These are phyloP conservation scores for Cyclargus thomasi DNA, from an alignment of 1,140 invertebrate species.

Conservation along the genomic window DNA sequence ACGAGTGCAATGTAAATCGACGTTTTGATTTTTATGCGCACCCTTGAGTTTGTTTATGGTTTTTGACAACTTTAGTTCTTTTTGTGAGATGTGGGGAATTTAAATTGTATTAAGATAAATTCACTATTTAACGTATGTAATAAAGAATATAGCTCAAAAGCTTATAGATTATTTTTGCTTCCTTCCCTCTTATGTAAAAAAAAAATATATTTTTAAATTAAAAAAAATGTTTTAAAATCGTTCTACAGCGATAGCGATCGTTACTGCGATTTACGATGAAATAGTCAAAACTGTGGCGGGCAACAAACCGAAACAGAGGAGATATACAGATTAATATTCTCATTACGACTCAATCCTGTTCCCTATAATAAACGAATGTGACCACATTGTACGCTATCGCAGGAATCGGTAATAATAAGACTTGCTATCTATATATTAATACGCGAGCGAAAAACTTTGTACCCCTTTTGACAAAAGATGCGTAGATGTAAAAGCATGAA, in stretches of 20 bases:
- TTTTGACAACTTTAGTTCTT: neutral
- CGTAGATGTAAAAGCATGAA: no score
- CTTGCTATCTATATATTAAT: no score
- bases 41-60: neutral
- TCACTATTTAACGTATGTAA: no score
- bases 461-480: no score
- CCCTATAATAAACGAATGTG: constrained; percentile 18
- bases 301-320: constrained; percentile 19
- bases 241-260: neutral
- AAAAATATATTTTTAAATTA: no score
- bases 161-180: no score
- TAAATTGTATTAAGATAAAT: no score
- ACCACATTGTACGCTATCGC: neutral
- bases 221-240: neutral
- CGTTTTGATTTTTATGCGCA: neutral
- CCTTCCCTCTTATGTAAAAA: no score
- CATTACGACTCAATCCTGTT: constrained; percentile 21
- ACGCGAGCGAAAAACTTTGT: no score
- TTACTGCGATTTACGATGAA: no score
- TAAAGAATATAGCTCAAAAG: no score
- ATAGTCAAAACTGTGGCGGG: constrained; percentile 21
- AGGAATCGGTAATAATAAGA: neutral
- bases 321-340: constrained; percentile 24
- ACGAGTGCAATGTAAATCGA: neutral
- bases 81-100: neutral